Conservation (phyloP, 1,140 invertebrate species). For the Nylanderia fulva region DNA sequence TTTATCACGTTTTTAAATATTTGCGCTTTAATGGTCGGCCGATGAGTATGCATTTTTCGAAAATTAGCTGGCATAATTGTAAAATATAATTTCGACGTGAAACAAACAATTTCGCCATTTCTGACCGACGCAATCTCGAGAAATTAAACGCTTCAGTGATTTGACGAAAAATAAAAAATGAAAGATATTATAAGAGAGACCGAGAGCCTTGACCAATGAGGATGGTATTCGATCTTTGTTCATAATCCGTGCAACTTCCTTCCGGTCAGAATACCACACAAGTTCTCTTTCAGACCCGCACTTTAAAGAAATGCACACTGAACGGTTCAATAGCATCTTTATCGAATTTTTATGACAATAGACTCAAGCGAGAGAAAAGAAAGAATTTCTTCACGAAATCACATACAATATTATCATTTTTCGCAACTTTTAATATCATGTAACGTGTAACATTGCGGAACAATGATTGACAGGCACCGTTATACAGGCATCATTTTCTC, state of each 20-base stretch:
- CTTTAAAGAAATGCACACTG: conserved; percentile 35
- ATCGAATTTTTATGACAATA: conserved; percentile 16
- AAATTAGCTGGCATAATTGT: conserved; percentile 27
- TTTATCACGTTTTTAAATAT: conserved; percentile 53
- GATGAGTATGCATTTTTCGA: conserved; percentile 68
- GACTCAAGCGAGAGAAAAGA: background rate
- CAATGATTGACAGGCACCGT: background rate
- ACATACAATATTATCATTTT: background rate
- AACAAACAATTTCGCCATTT: conserved; percentile 71
- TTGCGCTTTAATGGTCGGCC: conserved; percentile 67
- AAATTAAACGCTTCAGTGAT: background rate
- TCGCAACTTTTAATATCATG: background rate
- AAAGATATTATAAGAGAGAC: conserved; percentile 24
- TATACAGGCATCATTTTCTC: background rate
- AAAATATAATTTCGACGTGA: conserved; percentile 48
- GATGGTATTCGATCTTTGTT: conserved; percentile 70
- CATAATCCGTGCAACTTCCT: conserved; percentile 76
- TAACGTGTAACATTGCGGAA: conserved; percentile 3
- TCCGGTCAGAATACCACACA: conserved; percentile 67
- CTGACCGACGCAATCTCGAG: conserved; percentile 2
- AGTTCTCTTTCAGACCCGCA: conserved; percentile 10
- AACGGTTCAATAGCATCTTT: conserved; percentile 13
- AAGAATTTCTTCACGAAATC: background rate
- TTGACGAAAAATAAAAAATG: conserved; percentile 26
- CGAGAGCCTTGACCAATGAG: background rate